phyloP scores from a whole-genome alignment of 2,797 vertebrate species.

The Sebastes minor region DNA sequence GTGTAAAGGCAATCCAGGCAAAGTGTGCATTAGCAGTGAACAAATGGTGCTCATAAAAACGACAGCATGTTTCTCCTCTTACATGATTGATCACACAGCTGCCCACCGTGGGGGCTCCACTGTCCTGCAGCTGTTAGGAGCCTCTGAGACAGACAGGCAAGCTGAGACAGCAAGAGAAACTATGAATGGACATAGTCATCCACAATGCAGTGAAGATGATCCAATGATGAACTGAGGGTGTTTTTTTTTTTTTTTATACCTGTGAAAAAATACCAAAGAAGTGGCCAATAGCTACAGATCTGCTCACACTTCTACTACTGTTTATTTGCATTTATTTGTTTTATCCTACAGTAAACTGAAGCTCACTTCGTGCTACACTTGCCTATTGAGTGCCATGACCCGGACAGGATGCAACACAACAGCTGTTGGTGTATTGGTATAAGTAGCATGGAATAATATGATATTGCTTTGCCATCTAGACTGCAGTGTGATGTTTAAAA shows the following conservation, averaged over 20 bases:
- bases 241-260: background rate
- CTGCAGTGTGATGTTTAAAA: no score
- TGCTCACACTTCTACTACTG: background rate
- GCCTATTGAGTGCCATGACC: background rate
- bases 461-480: background rate
- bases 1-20: background rate
- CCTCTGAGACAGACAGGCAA: background rate
- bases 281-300: no score
- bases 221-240: background rate
- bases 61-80: background rate
- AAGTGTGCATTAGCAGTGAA: background rate
- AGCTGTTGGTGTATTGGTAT: background rate
- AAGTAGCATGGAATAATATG: background rate
- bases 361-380: background rate
- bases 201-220: background rate
- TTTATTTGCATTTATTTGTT: background rate
- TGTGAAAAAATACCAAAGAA: background rate
- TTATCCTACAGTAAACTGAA: background rate
- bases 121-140: conserved; percentile 15
- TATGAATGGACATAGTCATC: conserved; percentile 4
- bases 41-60: background rate
- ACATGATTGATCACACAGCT: conserved; percentile 9
- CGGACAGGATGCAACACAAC: background rate
- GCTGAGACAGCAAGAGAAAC: background rate
- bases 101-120: background rate